Evolutionary conservation across 1,140 invertebrate genomes (phyloP).

Genomic region (Drosophila pseudoobscura): DNA sequence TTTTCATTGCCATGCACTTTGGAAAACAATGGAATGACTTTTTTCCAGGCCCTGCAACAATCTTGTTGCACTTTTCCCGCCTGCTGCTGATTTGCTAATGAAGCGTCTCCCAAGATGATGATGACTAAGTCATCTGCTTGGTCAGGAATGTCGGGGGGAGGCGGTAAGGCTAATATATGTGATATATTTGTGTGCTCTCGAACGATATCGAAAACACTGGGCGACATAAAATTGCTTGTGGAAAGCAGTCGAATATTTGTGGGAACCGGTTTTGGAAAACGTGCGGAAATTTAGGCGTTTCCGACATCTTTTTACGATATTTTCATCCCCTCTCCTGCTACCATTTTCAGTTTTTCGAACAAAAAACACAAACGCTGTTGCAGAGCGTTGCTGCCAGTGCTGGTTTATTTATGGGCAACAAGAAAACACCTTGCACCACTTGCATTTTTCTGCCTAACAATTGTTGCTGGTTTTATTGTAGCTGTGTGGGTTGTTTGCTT

Average conservation of each 20-base stretch:
- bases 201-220: neutral
- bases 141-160: neutral
- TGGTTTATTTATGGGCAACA: slow-evolving; percentile 27
- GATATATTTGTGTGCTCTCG: neutral
- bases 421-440: slow-evolving; percentile 74
- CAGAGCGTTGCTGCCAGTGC: slow-evolving; percentile 43
- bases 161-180: neutral
- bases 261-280: slow-evolving; percentile 25
- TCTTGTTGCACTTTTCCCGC: slow-evolving; percentile 20
- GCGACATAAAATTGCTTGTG: neutral
- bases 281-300: slow-evolving; percentile 1
- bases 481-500: slow-evolving; percentile 17
- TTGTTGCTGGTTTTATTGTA: slow-evolving; percentile 38
- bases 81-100: slow-evolving; percentile 45
- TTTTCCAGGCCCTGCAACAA: slow-evolving; percentile 39
- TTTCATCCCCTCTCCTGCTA: slow-evolving; percentile 24
- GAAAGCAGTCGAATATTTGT: neutral
- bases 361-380: slow-evolving; percentile 13
- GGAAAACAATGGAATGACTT: slow-evolving; percentile 70
- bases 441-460: slow-evolving; percentile 51
- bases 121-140: slow-evolving; percentile 33
- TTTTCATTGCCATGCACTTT: slow-evolving; percentile 77
- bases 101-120: slow-evolving; percentile 26
- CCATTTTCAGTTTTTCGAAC: slow-evolving; percentile 31
- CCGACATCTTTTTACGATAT: neutral